Evolutionary conservation across 2,888 invertebrate genomes (phyloP).

Genomic region (Sepioteuthis lessoniana): DNA sequence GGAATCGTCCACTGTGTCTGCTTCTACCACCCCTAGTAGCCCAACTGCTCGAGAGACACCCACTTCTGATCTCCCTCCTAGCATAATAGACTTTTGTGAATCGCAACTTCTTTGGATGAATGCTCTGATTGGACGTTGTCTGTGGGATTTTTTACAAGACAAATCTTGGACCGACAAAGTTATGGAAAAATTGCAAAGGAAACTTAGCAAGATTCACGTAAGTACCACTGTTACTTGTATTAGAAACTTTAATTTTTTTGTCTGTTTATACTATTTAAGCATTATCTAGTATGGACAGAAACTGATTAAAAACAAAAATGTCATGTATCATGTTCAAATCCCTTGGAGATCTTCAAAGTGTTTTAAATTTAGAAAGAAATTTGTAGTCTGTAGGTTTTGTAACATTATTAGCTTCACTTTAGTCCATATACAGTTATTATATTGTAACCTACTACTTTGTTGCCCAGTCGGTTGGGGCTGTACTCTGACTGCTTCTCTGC

Average conservation of each 20-base stretch:
- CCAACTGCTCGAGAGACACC: constrained; percentile 41
- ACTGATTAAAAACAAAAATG: background rate
- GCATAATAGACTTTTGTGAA: constrained; percentile 62
- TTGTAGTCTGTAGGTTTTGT: no score
- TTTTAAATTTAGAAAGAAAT: background rate
- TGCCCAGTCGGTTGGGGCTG: no score
- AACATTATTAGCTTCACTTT: no score
- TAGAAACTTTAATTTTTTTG: background rate
- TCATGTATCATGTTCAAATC: background rate
- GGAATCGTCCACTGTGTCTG: background rate
- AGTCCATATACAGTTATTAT: no score
- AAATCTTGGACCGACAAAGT: constrained; percentile 82
- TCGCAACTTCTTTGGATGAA: constrained; percentile 79
- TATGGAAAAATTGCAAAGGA: constrained; percentile 87
- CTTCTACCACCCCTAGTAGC: constrained; percentile 51
- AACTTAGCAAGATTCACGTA: constrained; percentile 88
- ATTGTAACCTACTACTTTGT: no score
- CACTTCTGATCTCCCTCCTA: constrained; percentile 17
- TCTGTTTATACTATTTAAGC: background rate
- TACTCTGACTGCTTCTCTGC: no score
- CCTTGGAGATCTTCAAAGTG: background rate
- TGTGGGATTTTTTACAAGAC: constrained; percentile 88
- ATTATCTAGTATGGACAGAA: background rate
- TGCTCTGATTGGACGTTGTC: constrained; percentile 84
- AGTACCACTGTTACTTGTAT: constrained; percentile 58